Percentiles rank a stretch among this genome's conserved stretches.
Evolutionary conservation across 2,797 vertebrate species (phyloP).

Genomic region (Esox lucius): DNA sequence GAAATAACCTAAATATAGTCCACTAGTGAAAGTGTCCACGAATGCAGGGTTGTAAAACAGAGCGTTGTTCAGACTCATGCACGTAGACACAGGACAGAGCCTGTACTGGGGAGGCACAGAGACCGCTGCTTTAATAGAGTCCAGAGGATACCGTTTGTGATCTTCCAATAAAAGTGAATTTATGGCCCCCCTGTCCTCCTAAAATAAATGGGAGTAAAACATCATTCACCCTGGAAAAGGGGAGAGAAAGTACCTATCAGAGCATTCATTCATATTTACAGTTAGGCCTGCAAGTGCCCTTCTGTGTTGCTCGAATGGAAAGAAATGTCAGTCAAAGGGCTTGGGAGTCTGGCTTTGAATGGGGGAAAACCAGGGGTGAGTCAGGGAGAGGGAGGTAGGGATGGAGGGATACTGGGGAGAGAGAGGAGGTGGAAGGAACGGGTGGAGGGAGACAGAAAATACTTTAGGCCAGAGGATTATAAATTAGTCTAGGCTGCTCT

Average conservation of each 20-base stretch:
- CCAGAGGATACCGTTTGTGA: conserved; percentile 39
- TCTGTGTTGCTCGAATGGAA: conserved; percentile 35
- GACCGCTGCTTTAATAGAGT: conserved; percentile 35
- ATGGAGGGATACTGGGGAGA: conserved; percentile 10
- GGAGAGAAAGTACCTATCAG: conserved; percentile 37
- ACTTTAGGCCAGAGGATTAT: not conserved
- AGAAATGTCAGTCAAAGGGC: conserved; percentile 21
- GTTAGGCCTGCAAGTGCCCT: conserved; percentile 33
- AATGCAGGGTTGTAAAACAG: conserved; percentile 13
- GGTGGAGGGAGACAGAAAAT: too few relatives aligned
- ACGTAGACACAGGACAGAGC: conserved; percentile 2
- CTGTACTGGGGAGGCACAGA: conserved; percentile 17
- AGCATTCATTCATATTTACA: conserved; percentile 60
- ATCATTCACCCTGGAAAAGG: conserved; percentile 39
- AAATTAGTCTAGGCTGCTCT: not conserved
- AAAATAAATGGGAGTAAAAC: conserved; percentile 54
- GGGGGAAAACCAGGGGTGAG: conserved; percentile 36
- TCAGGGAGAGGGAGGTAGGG: not conserved
- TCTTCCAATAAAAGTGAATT: conserved; percentile 63
- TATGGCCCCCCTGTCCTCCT: conserved; percentile 46
- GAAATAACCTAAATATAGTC: not conserved
- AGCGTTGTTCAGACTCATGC: conserved; percentile 23
- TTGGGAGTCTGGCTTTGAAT: conserved; percentile 37
- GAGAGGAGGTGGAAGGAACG: not conserved
- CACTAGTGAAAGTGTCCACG: not conserved